These are phyloP conservation scores for Hippolais icterina DNA, from an alignment of 2,113 vertebrate genomes.

Conservation along the genomic window DNA sequence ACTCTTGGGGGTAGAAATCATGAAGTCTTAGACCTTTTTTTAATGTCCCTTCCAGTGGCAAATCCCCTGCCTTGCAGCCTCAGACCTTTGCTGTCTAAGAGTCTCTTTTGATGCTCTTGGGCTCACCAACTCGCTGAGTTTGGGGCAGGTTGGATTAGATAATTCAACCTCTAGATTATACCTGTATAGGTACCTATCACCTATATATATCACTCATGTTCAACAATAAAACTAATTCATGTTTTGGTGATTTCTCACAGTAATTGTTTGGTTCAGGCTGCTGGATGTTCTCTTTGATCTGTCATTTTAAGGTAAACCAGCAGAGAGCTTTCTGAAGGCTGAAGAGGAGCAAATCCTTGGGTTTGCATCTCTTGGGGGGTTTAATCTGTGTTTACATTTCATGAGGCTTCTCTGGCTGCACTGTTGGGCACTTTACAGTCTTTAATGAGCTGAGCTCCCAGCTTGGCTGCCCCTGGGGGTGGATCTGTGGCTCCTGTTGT, in stretches of 20 bases:
- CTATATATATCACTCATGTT: not conserved
- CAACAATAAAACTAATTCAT: not conserved
- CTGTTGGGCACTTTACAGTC: not conserved
- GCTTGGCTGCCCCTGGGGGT: rapidly evolving
- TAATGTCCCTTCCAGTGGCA: not conserved
- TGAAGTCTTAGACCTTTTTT: not conserved
- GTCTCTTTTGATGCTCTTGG: not conserved
- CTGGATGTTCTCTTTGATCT: not conserved
- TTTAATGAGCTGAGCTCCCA: not conserved
- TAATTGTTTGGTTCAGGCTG: not conserved
- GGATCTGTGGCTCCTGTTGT: not conserved
- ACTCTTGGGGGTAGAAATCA: not conserved
- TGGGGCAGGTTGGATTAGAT: not conserved
- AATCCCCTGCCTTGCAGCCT: rapidly evolving
- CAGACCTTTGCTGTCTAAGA: not conserved
- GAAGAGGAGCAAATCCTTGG: not conserved
- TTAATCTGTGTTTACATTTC: not conserved
- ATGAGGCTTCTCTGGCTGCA: not conserved
- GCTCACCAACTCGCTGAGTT: not conserved
- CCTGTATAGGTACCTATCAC: not conserved
- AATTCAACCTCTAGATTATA: not conserved
- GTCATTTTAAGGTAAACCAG: not conserved
- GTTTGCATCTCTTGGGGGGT: not conserved
- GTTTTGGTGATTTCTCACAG: not conserved
- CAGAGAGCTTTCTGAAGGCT: not conserved